These are phyloP conservation scores for Cossypha dichroa DNA, from an alignment of 2,797 vertebrate species.

Conservation along the genomic window DNA sequence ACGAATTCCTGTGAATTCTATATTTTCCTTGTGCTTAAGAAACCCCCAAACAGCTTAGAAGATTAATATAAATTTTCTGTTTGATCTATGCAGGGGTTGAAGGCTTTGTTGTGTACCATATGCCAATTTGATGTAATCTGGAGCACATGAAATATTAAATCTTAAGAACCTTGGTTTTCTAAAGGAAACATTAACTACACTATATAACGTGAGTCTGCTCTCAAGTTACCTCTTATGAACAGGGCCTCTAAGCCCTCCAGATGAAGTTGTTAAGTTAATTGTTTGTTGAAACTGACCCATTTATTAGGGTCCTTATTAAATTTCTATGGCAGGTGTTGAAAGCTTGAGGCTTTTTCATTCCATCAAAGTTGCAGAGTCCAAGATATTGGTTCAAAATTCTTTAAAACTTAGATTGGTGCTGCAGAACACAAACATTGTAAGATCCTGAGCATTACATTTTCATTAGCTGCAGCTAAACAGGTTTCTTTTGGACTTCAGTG, in stretches of 20 bases:
- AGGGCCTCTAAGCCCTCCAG: conserved; percentile 11
- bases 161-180: conserved; percentile 47
- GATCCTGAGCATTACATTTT: not conserved
- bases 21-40: not conserved
- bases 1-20: not conserved
- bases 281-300: conserved; percentile 10
- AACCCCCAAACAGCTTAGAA: conserved; percentile 1
- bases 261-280: conserved; percentile 30
- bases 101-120: conserved; percentile 52
- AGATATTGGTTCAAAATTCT: conserved; percentile 4
- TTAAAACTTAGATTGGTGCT: not conserved
- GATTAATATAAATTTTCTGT: conserved; percentile 47
- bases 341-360: conserved; percentile 46
- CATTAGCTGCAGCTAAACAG: conserved; percentile 31
- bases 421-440: not conserved
- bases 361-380: not conserved
- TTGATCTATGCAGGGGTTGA: conserved; percentile 17
- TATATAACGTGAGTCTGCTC: conserved; percentile 35
- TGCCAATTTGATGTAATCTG: conserved; percentile 65
- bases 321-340: conserved; percentile 1
- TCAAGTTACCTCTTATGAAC: conserved; percentile 12
- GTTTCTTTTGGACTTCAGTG: not conserved
- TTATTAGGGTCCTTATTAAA: not conserved
- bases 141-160: conserved; percentile 62
- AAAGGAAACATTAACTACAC: conserved; percentile 48